Percentiles rank a stretch among this genome's conserved stretches.
Conservation (phyloP, 2,797 vertebrate species). For the Enteromius radiatus region DNA sequence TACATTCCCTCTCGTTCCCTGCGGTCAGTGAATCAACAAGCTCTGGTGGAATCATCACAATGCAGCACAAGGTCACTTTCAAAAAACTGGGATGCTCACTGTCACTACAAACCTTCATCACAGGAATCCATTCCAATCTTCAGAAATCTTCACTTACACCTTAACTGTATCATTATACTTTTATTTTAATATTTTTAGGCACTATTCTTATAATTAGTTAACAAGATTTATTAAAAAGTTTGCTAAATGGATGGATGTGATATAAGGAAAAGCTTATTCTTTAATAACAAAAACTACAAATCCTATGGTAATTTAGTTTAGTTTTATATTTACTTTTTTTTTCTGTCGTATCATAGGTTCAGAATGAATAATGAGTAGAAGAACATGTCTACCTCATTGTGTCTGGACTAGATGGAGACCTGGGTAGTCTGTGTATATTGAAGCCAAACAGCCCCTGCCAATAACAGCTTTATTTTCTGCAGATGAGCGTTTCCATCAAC, state of each 20-base stretch:
- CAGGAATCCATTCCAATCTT: neutral
- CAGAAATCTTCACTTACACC: neutral
- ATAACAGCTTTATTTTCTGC: conserved; percentile 51
- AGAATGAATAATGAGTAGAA: neutral
- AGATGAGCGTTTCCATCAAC: conserved; percentile 45
- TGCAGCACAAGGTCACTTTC: conserved; percentile 13
- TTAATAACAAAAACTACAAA: neutral
- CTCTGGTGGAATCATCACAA: neutral
- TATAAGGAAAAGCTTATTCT: neutral
- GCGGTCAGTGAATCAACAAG: conserved; percentile 13
- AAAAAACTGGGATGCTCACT: neutral
- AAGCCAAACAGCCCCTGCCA: conserved; percentile 39
- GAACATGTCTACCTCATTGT: neutral
- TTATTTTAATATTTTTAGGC: neutral
- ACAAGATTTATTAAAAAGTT: neutral
- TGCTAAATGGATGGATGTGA: neutral
- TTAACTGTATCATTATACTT: neutral
- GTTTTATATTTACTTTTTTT: neutral
- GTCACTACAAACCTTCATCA: neutral
- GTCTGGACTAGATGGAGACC: conserved; percentile 5
- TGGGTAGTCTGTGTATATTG: neutral
- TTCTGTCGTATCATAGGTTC: neutral
- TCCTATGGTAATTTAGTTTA: neutral
- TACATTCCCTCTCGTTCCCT: neutral
- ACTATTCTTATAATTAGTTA: neutral